Base-by-base conservation (phyloP, 2,888 invertebrate genomes). In the Ashinkailepas kermadecensis region DNA sequence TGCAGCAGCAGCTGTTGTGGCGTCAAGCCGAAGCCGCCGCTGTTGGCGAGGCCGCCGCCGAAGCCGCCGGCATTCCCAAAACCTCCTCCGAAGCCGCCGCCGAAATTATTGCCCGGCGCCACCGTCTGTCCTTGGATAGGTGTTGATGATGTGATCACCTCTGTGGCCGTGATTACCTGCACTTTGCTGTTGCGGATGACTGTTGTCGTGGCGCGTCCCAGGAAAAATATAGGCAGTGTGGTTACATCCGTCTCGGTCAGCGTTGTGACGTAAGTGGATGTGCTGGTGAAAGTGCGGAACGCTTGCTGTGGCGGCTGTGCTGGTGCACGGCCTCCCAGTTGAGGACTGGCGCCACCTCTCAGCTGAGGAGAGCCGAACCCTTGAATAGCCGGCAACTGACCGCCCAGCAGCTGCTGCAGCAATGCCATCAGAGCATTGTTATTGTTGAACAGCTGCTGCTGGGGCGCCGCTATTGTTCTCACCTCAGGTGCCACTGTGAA, bases 261-360 rank as follows among this genome's bases (percentile, higher is more conserved):
- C 3, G 95, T 95, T n/a, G 96, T 96, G 0, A 96, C 93, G 86
- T 95, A 96, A 0, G 95, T 93, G 0, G 95, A 95, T 0, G 94
- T 92, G 86, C 93, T 92, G 15, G 93, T 94, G 88, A 93, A 94
- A 9, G 79, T 79, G 15, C 58, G 58, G 79, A 15, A 79, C 13
- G 58, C 58, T 21, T n/a, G 79, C 23, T 13, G 57, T 1, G 58
- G 57, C 12, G 57, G 18, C 8, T 56, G 78, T 10, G 59, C 12
- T 59, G 11, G 59, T 13, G 4, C 3, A 59, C 59, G 3, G 1
- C 59, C 59, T 59, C 59, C 59, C 59, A 59, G 59, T 11, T 13
- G 11, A 7, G 59, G 59, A 15, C 15, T 59, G 54, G 13, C 18
- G 70, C 11, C 39, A 54, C 39, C 39, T 21, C 62, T 82, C 58